Conservation (phyloP, 2,113 vertebrate genomes). For the Struthidea cinerea region DNA sequence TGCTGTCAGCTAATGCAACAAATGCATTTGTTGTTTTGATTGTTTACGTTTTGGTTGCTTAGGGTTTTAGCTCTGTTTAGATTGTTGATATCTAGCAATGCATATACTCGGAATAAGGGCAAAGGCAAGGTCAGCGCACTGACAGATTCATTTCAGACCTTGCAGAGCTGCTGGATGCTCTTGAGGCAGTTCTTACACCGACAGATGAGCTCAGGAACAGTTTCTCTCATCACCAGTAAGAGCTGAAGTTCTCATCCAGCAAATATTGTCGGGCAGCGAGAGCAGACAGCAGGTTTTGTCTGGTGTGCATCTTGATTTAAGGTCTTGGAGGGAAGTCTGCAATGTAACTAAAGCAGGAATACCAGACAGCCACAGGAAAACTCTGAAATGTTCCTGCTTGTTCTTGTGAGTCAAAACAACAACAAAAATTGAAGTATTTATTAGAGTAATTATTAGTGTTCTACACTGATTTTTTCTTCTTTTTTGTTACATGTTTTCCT, state of each 20-base stretch:
- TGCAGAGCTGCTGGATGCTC: not conserved
- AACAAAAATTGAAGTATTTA: not conserved
- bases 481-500: not conserved
- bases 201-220: not conserved
- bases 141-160: conserved; percentile 33
- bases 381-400: not conserved
- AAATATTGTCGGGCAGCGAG: not conserved
- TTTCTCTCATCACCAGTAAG: not conserved
- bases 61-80: conserved; percentile 59
- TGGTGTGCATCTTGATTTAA: not conserved
- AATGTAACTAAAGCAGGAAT: not conserved
- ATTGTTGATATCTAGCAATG: conserved; percentile 44
- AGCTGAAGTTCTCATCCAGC: not conserved
- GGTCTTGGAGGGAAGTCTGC: not conserved
- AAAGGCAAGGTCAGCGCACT: conserved; percentile 43
- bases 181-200: not conserved
- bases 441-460: not conserved
- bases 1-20: conserved; percentile 59
- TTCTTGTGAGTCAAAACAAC: not conserved
- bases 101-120: conserved; percentile 20
- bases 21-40: conserved; percentile 66
- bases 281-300: not conserved
- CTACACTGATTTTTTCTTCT: not conserved
- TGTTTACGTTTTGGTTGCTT: conserved; percentile 57
- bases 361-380: not conserved